Conservation (phyloP, 2,797 vertebrate species). For the Knipowitschia caucasica region DNA sequence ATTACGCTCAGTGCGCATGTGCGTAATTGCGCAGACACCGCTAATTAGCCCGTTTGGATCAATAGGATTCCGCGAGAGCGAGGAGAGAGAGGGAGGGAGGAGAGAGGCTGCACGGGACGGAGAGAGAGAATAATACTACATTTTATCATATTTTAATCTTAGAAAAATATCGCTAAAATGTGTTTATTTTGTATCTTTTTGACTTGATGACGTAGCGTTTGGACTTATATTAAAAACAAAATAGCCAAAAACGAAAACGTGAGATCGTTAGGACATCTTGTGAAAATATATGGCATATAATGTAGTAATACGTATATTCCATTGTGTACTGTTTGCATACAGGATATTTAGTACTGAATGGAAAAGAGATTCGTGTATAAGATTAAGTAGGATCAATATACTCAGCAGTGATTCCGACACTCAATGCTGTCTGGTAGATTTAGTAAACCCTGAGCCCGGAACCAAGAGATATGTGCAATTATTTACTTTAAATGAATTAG, state of each 20-base stretch:
- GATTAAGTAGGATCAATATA: too few species aligned
- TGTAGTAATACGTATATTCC: too few species aligned
- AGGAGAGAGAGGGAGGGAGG: constrained; percentile 29
- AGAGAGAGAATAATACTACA: constrained; percentile 32
- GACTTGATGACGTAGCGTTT: neutral
- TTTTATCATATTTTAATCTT: constrained; percentile 35
- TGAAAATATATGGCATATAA: too few species aligned
- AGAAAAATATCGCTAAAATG: constrained; percentile 18
- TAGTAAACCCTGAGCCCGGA: constrained; percentile 5
- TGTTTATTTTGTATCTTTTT: constrained; percentile 11
- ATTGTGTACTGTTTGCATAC: too few species aligned
- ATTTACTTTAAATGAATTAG: neutral
- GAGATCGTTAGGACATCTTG: too few species aligned
- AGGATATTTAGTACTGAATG: too few species aligned
- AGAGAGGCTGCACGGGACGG: constrained; percentile 38
- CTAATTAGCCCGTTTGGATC: constrained; percentile 79
- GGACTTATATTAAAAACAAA: neutral
- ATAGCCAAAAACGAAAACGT: neutral
- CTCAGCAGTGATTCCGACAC: constrained; percentile 22
- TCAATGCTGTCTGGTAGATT: constrained; percentile 19
- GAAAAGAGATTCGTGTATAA: neutral
- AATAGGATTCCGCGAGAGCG: constrained; percentile 77
- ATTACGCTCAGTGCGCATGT: constrained; percentile 73
- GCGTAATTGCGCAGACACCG: constrained; percentile 77
- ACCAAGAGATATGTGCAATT: constrained; percentile 1